phyloP scores from a whole-genome alignment of 2,797 vertebrate genomes.

The Diceros bicornis region DNA sequence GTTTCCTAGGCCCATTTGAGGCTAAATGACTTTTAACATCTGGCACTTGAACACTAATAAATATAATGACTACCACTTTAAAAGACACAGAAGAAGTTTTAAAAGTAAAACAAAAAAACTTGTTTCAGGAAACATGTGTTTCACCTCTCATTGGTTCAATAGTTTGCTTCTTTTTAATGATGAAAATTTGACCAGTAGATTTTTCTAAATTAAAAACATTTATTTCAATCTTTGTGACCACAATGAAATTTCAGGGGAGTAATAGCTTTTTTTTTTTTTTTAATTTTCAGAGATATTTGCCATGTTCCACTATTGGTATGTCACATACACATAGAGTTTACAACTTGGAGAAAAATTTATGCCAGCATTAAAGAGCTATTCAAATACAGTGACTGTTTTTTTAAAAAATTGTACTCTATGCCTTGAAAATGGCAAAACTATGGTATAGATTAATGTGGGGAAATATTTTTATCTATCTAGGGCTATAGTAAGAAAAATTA shows the following conservation, averaged over 20 bases:
- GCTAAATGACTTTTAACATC: conserved; percentile 50
- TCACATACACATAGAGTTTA: neutral
- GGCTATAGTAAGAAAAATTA: conserved; percentile 45
- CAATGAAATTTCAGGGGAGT: neutral
- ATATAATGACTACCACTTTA: conserved; percentile 33
- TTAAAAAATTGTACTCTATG: neutral
- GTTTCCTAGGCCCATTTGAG: conserved; percentile 36
- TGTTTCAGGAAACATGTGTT: neutral
- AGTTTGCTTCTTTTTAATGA: conserved; percentile 43
- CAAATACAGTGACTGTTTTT: conserved; percentile 34
- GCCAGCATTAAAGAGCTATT: conserved; percentile 3
- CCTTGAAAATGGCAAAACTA: conserved; percentile 42
- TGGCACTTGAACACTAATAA: conserved; percentile 30
- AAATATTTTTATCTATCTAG: neutral
- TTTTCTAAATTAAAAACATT: conserved; percentile 60
- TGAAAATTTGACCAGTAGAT: conserved; percentile 54
- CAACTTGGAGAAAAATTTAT: neutral
- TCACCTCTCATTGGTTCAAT: neutral
- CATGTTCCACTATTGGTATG: neutral
- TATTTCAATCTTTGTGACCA: conserved; percentile 32
- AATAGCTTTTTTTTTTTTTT: neutral
- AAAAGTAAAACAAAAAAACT: conserved; percentile 21
- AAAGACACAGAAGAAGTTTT: conserved; percentile 20
- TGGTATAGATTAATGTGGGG: neutral
- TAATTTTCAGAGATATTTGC: neutral